Percentiles rank a stretch among this genome's conserved stretches.
These are phyloP conservation scores for Bambusicola thoracicus DNA, from an alignment of 2,113 vertebrate species.

Conservation along the genomic window DNA sequence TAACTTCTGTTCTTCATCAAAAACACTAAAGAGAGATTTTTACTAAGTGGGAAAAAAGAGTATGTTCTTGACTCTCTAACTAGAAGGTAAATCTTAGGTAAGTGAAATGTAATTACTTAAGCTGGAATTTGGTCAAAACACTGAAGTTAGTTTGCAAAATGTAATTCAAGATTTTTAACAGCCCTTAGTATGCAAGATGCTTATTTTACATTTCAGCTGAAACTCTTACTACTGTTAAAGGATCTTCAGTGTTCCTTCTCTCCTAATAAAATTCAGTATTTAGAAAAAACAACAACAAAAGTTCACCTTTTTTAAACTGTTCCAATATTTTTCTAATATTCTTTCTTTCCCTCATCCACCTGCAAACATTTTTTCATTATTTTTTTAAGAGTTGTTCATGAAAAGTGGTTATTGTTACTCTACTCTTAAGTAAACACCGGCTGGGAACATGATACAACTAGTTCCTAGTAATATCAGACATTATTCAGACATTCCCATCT, in stretches of 20 bases:
- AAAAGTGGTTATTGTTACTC: constrained; percentile 44
- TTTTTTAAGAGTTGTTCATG: constrained; percentile 62
- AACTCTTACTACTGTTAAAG: not conserved
- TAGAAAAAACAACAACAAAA: not conserved
- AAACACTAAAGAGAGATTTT: not conserved
- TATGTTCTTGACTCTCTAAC: not conserved
- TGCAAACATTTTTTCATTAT: constrained; percentile 62
- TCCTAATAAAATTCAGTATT: not conserved
- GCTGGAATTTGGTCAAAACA: not conserved
- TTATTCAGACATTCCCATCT: constrained; percentile 28
- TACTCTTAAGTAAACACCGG: constrained; percentile 48
- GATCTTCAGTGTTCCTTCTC: not conserved
- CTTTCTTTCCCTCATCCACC: constrained; percentile 37
- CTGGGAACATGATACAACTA: constrained; percentile 30
- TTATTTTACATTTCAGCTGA: not conserved
- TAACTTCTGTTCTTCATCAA: not conserved
- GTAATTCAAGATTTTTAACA: not conserved
- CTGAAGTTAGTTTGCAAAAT: not conserved
- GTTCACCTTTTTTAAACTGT: constrained; percentile 29
- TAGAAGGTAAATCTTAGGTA: not conserved
- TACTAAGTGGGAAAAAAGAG: not conserved
- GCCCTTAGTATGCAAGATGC: not conserved
- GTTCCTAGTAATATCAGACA: constrained; percentile 21
- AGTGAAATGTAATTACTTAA: not conserved
- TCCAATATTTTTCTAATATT: constrained; percentile 14